phyloP scores from a whole-genome alignment of 2,113 vertebrate species.

The Thinocorus orbignyianus region DNA sequence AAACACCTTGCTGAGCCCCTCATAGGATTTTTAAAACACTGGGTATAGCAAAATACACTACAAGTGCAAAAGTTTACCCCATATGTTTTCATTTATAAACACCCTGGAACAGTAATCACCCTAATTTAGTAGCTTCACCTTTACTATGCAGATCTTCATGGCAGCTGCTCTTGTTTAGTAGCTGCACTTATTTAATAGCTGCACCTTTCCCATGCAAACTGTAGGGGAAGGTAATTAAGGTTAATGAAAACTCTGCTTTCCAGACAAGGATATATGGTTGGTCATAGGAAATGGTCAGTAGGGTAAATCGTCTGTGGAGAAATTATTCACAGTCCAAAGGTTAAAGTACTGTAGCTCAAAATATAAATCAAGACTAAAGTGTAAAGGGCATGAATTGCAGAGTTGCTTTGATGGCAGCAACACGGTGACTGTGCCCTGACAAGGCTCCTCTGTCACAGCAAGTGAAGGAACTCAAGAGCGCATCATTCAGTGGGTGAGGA shows the following conservation, averaged over 20 bases:
- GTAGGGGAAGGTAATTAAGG: constrained; percentile 28
- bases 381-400: not conserved
- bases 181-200: constrained; percentile 1
- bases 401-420: not conserved
- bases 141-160: constrained; percentile 50
- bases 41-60: not conserved
- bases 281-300: not conserved
- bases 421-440: not conserved
- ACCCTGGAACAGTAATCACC: not conserved
- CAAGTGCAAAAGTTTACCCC: not conserved
- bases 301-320: not conserved
- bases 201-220: not conserved
- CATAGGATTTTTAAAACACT: not conserved
- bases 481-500: not conserved
- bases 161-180: constrained; percentile 14
- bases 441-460: not conserved
- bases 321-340: constrained; percentile 2
- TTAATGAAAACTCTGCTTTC: constrained; percentile 24
- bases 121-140: constrained; percentile 41
- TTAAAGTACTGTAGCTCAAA: constrained; percentile 18
- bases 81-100: constrained; percentile 13
- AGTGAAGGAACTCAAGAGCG: not conserved
- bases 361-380: not conserved
- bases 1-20: not conserved
- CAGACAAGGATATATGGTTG: constrained; percentile 24